These are phyloP conservation scores for Opisthograptis luteolata DNA, from an alignment of 2,888 invertebrate genomes.

Conservation along the genomic window DNA sequence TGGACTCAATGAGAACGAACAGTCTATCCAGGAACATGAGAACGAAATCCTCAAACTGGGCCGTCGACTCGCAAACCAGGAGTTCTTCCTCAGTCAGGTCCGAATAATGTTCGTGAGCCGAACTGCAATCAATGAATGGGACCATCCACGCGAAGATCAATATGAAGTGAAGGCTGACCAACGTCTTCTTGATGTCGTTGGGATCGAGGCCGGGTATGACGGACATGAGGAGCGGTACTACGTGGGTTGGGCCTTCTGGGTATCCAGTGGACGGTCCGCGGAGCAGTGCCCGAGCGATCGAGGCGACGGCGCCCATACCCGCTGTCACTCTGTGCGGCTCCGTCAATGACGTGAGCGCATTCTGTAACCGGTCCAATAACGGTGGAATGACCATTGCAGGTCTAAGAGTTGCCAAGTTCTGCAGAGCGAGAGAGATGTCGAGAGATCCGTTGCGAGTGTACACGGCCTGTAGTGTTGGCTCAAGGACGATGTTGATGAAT, in stretches of 20 bases:
- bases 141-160: constrained; percentile 90
- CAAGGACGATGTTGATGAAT: constrained; percentile 91
- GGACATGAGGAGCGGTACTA: constrained; percentile 91
- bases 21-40: constrained; percentile 92
- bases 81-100: constrained; percentile 92
- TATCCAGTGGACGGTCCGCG: constrained; percentile 82
- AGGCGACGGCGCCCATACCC: constrained; percentile 88
- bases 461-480: constrained; percentile 90
- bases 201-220: constrained; percentile 95
- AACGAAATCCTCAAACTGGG: constrained; percentile 95
- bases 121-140: constrained; percentile 93
- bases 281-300: constrained; percentile 87
- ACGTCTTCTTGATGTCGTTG: constrained; percentile 91
- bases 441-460: constrained; percentile 88
- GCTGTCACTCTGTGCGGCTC: constrained; percentile 94
- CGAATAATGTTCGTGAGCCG: constrained; percentile 86
- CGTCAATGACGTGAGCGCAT: constrained; percentile 92
- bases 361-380: constrained; percentile 91
- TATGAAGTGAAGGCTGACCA: constrained; percentile 91
- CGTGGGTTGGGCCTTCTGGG: constrained; percentile 91
- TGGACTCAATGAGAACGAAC: constrained; percentile 88
- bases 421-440: constrained; percentile 87
- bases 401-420: constrained; percentile 90
- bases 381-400: constrained; percentile 93
- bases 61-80: constrained; percentile 90